Evolutionary conservation across 2,888 invertebrate genomes (phyloP).

Genomic region (Cistogaster globosa): DNA sequence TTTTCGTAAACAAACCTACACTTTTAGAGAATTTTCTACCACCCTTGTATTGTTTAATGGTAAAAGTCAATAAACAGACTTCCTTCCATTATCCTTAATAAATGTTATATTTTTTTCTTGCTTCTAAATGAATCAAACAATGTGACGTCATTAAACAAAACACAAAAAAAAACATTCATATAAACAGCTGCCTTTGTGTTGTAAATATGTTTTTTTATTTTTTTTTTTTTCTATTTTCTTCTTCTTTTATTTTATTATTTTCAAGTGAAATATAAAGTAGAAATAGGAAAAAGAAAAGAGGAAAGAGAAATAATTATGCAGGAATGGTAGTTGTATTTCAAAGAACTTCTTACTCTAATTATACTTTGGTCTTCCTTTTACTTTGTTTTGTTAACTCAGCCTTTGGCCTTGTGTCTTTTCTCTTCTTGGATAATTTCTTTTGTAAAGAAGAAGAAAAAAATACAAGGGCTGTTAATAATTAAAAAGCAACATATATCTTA

Average conservation of each 20-base stretch:
- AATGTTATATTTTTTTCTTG: constrained; percentile 29
- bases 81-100: constrained; percentile 50
- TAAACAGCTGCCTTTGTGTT: constrained; percentile 19
- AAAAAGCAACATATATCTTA: not conserved
- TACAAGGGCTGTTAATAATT: not conserved
- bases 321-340: constrained; percentile 34
- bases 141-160: constrained; percentile 58
- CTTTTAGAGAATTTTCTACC: not conserved
- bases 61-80: constrained; percentile 18
- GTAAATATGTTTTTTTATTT: constrained; percentile 7
- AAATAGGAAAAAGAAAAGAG: not conserved
- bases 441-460: not conserved
- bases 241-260: not conserved
- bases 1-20: not conserved
- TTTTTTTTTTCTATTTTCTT: too few species aligned
- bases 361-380: not conserved
- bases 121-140: constrained; percentile 52
- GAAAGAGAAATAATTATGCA: constrained; percentile 11
- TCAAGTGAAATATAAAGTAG: not conserved
- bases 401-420: not conserved
- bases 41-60: constrained; percentile 9
- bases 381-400: not conserved
- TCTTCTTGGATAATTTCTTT: not conserved
- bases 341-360: not conserved
- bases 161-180: not conserved